Evolutionary conservation across 2,797 vertebrate genomes (phyloP).

Genomic region (Alfaro cultratus): DNA sequence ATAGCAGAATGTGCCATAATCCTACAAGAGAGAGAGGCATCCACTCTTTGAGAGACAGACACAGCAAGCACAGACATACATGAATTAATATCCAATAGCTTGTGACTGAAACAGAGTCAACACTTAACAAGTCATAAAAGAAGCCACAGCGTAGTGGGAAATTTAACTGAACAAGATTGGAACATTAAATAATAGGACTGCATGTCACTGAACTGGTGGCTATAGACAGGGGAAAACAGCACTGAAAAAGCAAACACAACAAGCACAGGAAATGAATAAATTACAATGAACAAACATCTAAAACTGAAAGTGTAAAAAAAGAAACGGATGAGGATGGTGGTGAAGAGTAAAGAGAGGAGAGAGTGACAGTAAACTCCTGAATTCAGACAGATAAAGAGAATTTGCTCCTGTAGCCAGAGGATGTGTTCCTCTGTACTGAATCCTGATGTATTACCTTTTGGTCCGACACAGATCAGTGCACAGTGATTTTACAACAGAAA

Average conservation of each 20-base stretch:
- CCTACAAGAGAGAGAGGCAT: conserved; percentile 54
- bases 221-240: conserved; percentile 47
- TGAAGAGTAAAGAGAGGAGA: conserved; percentile 47
- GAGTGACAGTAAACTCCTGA: conserved; percentile 64
- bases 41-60: conserved; percentile 52
- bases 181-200: conserved; percentile 28
- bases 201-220: conserved; percentile 7
- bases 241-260: conserved; percentile 30
- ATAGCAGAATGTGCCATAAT: conserved; percentile 46
- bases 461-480: conserved; percentile 32
- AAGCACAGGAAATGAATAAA: conserved; percentile 52
- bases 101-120: conserved; percentile 28
- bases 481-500: conserved; percentile 17
- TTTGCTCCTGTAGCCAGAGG: conserved; percentile 39
- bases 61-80: conserved; percentile 37
- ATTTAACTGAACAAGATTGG: conserved; percentile 33
- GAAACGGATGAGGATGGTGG: conserved; percentile 24
- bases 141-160: conserved; percentile 8
- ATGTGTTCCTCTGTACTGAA: conserved; percentile 25
- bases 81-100: conserved; percentile 43
- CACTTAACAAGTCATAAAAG: conserved; percentile 24
- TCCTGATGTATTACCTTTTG: conserved; percentile 35
- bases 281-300: conserved; percentile 42
- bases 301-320: conserved; percentile 42
- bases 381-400: conserved; percentile 59